phyloP scores from a whole-genome alignment of 2,797 vertebrate genomes.

The Todus mexicanus region DNA sequence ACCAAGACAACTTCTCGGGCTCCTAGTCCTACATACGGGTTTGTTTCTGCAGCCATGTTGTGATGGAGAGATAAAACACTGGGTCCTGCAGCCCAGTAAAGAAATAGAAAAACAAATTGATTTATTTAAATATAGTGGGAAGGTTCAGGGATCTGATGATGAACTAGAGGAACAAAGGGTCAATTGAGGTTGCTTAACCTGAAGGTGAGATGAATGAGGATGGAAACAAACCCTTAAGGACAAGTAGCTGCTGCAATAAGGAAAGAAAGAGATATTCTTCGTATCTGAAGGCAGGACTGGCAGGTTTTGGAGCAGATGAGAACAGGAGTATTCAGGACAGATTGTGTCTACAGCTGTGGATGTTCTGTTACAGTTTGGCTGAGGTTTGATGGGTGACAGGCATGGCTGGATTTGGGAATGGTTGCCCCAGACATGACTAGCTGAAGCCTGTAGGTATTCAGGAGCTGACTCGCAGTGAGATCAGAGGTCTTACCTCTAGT shows the following conservation, averaged over 20 bases:
- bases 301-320: neutral
- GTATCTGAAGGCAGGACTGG: neutral
- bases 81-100: neutral
- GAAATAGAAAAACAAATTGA: too few relatives aligned
- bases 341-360: too few relatives aligned
- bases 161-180: too few relatives aligned
- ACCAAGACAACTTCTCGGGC: neutral
- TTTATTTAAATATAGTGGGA: too few relatives aligned
- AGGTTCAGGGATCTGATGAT: neutral
- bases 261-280: neutral
- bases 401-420: neutral
- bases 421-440: neutral
- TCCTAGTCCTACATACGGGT: fast-evolving
- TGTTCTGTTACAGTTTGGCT: neutral
- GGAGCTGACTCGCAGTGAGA: neutral
- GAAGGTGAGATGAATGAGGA: neutral
- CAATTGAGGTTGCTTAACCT: neutral
- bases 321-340: neutral
- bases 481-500: neutral
- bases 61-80: neutral
- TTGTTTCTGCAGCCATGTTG: neutral
- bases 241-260: neutral
- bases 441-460: neutral
- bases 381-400: neutral
- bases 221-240: neutral